These are phyloP conservation scores for Laupala kohalensis DNA, from an alignment of 1,140 invertebrate species.

Conservation along the genomic window DNA sequence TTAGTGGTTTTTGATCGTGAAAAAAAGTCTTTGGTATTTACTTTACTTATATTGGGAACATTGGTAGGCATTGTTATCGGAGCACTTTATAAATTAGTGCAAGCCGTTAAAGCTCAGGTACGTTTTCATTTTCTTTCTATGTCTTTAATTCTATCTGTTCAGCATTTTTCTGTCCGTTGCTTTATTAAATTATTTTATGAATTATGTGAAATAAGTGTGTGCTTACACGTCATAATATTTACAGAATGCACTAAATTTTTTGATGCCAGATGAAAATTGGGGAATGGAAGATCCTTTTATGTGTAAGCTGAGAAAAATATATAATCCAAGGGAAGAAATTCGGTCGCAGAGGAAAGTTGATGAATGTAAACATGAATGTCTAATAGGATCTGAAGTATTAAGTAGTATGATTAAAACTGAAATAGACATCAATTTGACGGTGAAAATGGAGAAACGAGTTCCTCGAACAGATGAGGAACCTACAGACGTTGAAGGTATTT, in stretches of 20 bases:
- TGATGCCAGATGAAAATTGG: background rate
- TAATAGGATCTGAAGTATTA: background rate
- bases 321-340: background rate
- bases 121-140: background rate
- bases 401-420: background rate
- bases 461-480: too few relatives aligned
- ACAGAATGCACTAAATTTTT: background rate
- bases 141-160: too few relatives aligned
- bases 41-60: too few relatives aligned
- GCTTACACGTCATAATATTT: too few relatives aligned
- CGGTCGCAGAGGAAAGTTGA: background rate
- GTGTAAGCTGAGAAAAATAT: background rate
- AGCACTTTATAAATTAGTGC: background rate
- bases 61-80: background rate
- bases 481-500: too few relatives aligned
- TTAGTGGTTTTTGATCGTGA: too few relatives aligned
- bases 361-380: background rate
- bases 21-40: too few relatives aligned
- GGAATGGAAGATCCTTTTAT: background rate
- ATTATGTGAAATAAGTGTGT: too few relatives aligned
- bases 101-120: background rate
- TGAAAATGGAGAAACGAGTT: too few relatives aligned
- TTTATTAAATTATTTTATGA: too few relatives aligned
- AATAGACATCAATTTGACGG: background rate
- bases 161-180: too few relatives aligned